Evolutionary conservation across 1,140 invertebrate species (phyloP), one percentile per base, ranked within the genome.

Genomic region (Archivesica marissinica): DNA sequence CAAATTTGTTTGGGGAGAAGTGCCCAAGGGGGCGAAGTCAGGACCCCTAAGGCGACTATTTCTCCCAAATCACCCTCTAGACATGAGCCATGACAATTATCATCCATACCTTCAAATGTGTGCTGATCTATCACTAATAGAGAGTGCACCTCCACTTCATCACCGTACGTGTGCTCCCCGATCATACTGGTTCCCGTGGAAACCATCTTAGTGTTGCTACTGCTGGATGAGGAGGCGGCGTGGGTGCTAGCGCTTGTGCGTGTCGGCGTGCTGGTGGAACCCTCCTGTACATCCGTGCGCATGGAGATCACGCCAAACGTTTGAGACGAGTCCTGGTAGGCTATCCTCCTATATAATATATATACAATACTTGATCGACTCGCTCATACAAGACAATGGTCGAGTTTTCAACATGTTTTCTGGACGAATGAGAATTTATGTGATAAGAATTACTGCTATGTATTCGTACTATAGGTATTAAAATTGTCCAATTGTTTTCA

Each of bases 221-320:
- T 95, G 6, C 93, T 93, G 9, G 95, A 95, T 7, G 93, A 94
- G 89, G 93, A 95, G 89, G 94, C 95, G 72, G 96, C 96, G 92
- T 96, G 96, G 0, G 96, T 97, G 85, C 97, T 97, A 35, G 97
- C 97, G 93, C 97, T 97, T 77, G 95, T 96, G 87, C 97, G 94
- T 23, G 96, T 94, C 15, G 96, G 96, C 85, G 74, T 83, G 13
- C 78, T 77, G 30, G 86, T 86, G 9, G 86, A 90, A 28, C 88
- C 89, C 50, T 93, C 92, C 64, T 90, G 90, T 0, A 92, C 47
- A 75, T 99, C 99, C 74, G 97, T 95, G 17, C 99, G 95, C 94
- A 97, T 96, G 0, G 98, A 98, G 15, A 99, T 96, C 1, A 99
- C 97, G 41, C 98, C 98, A 95, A 99, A 99, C 4, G 98, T 98